Percentiles rank a stretch among this genome's conserved stretches.
These are phyloP conservation scores for Hyposmocoma kahamanoa DNA, from an alignment of 1,140 invertebrate species.

Conservation along the genomic window DNA sequence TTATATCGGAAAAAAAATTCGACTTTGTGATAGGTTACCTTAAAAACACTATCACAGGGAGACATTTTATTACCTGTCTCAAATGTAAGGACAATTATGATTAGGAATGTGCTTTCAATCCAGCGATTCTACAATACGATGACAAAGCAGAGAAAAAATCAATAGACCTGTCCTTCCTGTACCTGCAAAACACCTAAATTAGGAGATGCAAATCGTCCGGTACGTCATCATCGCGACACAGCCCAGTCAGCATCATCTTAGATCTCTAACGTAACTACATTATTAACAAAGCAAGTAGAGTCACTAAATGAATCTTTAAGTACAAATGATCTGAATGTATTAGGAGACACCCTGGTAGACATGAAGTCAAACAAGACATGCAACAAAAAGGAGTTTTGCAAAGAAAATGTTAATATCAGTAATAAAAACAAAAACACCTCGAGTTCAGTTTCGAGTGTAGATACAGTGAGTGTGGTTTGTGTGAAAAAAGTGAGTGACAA, in stretches of 20 bases:
- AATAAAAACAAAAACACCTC: no score
- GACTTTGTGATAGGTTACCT: no score
- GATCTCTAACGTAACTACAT: background rate
- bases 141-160: background rate
- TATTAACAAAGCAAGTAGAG: background rate
- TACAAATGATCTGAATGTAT: background rate
- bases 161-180: background rate
- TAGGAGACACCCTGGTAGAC: background rate
- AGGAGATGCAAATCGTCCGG: background rate
- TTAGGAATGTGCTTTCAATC: conserved; percentile 4
- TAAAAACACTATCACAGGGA: no score
- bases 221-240: background rate
- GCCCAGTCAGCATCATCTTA: background rate
- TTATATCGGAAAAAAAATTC: no score
- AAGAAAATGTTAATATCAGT: no score
- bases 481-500: no score
- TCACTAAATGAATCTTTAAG: background rate
- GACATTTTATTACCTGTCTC: background rate
- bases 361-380: background rate
- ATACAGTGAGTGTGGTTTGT: no score
- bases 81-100: conserved; percentile 1
- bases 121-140: background rate
- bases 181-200: background rate
- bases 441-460: no score
- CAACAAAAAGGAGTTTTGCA: background rate